Conservation (phyloP, 2,888 invertebrate species). For the Dolichopus griseipennis region DNA sequence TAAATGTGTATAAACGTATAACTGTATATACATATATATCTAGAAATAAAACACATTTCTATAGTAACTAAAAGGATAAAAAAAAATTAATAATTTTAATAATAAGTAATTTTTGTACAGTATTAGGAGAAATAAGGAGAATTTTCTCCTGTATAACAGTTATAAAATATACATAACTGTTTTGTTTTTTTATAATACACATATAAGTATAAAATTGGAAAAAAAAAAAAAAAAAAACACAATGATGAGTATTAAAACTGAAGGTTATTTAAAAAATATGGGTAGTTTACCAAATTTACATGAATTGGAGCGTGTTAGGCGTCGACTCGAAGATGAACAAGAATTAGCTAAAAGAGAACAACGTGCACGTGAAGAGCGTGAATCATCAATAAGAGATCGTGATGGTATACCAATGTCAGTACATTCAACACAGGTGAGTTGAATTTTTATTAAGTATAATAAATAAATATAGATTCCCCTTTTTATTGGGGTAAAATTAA, state of each 20-base stretch:
- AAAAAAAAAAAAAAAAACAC: background rate
- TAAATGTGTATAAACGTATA: too few species aligned
- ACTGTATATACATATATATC: too few species aligned
- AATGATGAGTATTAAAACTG: background rate
- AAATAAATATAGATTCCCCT: too few species aligned
- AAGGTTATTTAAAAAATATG: conserved; percentile 38
- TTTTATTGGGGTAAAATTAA: too few species aligned
- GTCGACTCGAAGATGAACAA: conserved; percentile 36
- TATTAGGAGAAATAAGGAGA: too few species aligned
- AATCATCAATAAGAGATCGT: conserved; percentile 34
- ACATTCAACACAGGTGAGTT: conserved; percentile 34
- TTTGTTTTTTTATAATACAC: background rate
- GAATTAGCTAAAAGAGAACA: conserved; percentile 33
- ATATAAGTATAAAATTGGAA: background rate
- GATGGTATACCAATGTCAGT: conserved; percentile 34
- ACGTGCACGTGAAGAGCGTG: conserved; percentile 30
- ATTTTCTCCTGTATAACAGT: too few species aligned
- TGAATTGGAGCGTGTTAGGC: conserved; percentile 47
- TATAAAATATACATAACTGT: too few species aligned
- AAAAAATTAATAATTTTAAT: too few species aligned
- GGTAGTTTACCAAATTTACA: conserved; percentile 59
- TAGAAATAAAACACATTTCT: too few species aligned
- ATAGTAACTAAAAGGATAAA: too few species aligned
- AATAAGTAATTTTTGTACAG: too few species aligned
- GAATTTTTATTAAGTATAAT: too few species aligned